Conservation (phyloP, 2,113 vertebrate species). For the Aix galericulata region DNA sequence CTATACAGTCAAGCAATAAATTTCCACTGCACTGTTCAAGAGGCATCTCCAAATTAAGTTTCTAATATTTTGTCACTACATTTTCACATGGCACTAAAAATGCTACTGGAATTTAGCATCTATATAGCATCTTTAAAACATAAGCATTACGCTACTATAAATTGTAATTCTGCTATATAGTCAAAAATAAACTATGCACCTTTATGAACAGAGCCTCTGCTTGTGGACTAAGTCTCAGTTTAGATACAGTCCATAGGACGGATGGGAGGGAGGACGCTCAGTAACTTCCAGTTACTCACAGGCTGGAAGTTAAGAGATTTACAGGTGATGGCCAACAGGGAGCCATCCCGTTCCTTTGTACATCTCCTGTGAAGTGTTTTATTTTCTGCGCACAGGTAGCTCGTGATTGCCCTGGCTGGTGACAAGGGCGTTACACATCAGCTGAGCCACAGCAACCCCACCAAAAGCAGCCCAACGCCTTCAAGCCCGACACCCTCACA, state of each 20-base stretch:
- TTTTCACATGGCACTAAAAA: background rate
- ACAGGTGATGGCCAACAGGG: background rate
- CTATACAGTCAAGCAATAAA: background rate
- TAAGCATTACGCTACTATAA: background rate
- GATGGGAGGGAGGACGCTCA: background rate
- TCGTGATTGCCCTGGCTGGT: rapidly evolving
- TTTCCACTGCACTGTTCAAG: background rate
- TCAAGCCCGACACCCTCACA: rapidly evolving
- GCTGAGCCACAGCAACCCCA: rapidly evolving
- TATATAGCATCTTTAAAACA: background rate
- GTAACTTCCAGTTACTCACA: background rate
- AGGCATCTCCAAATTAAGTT: background rate
- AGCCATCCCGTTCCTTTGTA: background rate
- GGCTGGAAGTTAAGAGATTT: background rate
- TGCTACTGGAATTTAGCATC: background rate
- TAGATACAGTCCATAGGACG: background rate
- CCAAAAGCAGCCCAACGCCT: rapidly evolving
- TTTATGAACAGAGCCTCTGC: background rate
- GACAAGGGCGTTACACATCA: rapidly evolving
- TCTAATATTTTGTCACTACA: background rate
- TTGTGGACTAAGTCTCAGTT: background rate
- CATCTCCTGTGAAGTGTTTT: background rate
- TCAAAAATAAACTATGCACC: background rate
- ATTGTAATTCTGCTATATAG: background rate
- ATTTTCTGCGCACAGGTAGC: background rate